A percentile compares a stretch with the other conserved stretches of the same genome.
Conservation (phyloP, 2,888 invertebrate species). For the Ectemnius continuus region DNA sequence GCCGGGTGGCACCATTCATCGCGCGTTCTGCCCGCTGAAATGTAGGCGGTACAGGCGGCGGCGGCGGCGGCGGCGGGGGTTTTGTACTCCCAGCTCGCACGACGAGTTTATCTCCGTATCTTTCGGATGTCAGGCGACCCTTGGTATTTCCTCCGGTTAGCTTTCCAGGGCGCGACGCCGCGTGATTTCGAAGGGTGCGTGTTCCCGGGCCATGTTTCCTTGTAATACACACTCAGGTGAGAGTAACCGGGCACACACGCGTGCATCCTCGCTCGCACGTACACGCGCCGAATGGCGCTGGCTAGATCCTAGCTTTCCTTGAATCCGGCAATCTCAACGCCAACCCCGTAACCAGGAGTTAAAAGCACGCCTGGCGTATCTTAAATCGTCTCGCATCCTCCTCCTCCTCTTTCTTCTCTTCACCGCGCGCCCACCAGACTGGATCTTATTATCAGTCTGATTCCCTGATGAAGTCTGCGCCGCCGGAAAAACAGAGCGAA, state of each 20-base stretch:
- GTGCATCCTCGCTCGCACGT: constrained; percentile 40
- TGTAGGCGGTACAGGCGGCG: constrained; percentile 4
- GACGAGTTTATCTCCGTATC: constrained; percentile 55
- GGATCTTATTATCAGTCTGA: constrained; percentile 76
- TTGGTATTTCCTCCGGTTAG: constrained; percentile 54
- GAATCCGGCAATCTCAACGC: constrained; percentile 75
- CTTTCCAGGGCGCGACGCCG: constrained; percentile 47
- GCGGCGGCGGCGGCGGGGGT: constrained; percentile 21
- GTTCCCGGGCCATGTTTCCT: constrained; percentile 50
- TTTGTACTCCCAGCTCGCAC: constrained; percentile 39
- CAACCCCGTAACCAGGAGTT: constrained; percentile 76
- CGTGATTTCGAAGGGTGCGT: constrained; percentile 58
- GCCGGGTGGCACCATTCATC: constrained; percentile 42
- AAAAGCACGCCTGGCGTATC: constrained; percentile 77
- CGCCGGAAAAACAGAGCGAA: not conserved
- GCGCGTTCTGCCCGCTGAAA: constrained; percentile 22
- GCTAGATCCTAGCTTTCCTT: constrained; percentile 55
- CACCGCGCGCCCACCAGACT: constrained; percentile 53
- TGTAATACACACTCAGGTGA: constrained; percentile 43
- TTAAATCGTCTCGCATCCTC: constrained; percentile 57
- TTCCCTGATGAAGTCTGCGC: constrained; percentile 58
- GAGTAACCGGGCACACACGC: constrained; percentile 21
- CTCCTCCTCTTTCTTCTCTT: constrained; percentile 46
- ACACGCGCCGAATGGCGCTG: constrained; percentile 26
- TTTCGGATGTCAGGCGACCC: constrained; percentile 55